Conservation (phyloP, 1,140 invertebrate genomes). For the Anthonomus grandis region DNA sequence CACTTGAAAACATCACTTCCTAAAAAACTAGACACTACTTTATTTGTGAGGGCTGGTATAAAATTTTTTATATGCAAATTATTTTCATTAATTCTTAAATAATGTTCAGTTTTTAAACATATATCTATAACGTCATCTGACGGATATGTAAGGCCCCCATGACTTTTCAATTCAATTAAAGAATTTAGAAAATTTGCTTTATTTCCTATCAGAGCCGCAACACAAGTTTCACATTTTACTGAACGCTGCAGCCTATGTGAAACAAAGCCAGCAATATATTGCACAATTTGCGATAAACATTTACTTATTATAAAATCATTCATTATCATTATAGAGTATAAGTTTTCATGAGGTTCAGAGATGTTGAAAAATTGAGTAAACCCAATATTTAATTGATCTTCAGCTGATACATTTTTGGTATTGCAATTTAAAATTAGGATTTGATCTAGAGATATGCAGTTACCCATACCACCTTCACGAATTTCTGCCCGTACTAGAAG, state of each 20-base stretch:
- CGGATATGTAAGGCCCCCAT: constrained; percentile 8
- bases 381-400: no score
- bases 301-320: neutral
- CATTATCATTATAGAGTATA: neutral
- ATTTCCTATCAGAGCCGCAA: constrained; percentile 13
- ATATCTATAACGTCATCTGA: neutral
- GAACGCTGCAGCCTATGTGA: constrained; percentile 7
- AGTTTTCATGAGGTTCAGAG: neutral
- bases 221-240: constrained; percentile 25
- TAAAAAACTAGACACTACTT: constrained; percentile 8
- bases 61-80: constrained; percentile 5
- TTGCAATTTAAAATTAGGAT: constrained; percentile 23
- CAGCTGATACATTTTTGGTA: constrained; percentile 2
- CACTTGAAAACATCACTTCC: constrained; percentile 5
- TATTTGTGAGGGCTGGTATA: no score
- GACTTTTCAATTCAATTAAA: constrained; percentile 15
- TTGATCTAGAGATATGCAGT: constrained; percentile 21
- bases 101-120: constrained; percentile 4
- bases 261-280: constrained; percentile 28
- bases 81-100: constrained; percentile 1
- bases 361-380: constrained; percentile 22
- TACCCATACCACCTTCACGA: constrained; percentile 15
- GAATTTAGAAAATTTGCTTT: constrained; percentile 16
- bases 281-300: constrained; percentile 7
- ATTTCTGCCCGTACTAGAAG: constrained; percentile 21